Percentiles rank a stretch among this genome's conserved stretches.
Evolutionary conservation across 2,797 vertebrate genomes (phyloP).

Genomic region (Bradypodion ventrale): DNA sequence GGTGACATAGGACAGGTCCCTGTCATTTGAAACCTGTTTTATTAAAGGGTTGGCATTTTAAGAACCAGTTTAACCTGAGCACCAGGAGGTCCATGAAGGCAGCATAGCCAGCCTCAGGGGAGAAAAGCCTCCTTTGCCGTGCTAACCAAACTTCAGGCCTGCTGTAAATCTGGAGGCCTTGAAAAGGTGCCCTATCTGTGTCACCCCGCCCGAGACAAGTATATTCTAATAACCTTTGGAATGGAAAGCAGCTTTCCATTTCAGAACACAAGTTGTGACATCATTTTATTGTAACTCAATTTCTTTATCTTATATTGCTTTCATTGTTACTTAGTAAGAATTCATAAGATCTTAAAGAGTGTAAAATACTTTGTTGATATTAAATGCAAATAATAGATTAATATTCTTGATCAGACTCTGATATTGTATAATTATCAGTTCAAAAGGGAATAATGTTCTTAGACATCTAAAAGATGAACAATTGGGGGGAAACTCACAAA

Average conservation of each 20-base stretch:
- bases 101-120: too few relatives aligned
- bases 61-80: too few relatives aligned
- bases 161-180: too few relatives aligned
- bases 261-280: slow-evolving; percentile 43
- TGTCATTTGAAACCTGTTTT: too few relatives aligned
- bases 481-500: slow-evolving; percentile 43
- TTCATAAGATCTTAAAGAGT: slow-evolving; percentile 20
- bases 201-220: too few relatives aligned
- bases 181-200: too few relatives aligned
- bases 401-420: slow-evolving; percentile 43
- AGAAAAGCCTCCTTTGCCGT: too few relatives aligned
- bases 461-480: slow-evolving; percentile 50
- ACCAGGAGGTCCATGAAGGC: too few relatives aligned
- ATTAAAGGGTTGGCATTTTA: too few relatives aligned
- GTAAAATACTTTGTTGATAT: slow-evolving; percentile 43
- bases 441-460: slow-evolving; percentile 45
- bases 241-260: slow-evolving; percentile 45
- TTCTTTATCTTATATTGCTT: slow-evolving; percentile 39
- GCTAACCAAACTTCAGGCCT: too few relatives aligned
- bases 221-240: slow-evolving; percentile 55
- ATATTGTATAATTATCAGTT: slow-evolving; percentile 45
- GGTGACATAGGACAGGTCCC: too few relatives aligned
- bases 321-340: slow-evolving; percentile 33
- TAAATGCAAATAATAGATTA: slow-evolving; percentile 37
- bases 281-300: slow-evolving; percentile 37